phyloP scores from a whole-genome alignment of 2,113 vertebrate species.

The Zapus hudsonius region DNA sequence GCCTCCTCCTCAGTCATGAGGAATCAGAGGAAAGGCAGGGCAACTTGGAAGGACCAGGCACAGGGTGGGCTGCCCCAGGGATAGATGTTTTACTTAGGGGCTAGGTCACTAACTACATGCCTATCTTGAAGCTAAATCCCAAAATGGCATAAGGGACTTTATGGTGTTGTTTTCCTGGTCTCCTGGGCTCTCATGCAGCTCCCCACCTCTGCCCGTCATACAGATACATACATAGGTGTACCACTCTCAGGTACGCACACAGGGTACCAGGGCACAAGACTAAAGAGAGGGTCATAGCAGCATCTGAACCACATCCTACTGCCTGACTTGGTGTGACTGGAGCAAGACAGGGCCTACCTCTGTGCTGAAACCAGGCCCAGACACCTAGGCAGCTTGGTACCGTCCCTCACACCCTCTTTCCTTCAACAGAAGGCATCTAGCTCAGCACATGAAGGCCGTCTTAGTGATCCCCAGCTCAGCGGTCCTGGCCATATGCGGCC shows the following conservation, averaged over 20 bases:
- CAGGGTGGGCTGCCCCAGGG: background rate
- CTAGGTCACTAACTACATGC: background rate
- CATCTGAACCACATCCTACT: background rate
- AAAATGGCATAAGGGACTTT: fast-evolving
- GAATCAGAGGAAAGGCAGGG: background rate
- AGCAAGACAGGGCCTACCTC: no score
- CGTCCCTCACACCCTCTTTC: background rate
- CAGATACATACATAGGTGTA: no score
- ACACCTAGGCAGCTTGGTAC: background rate
- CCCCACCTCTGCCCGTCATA: fast-evolving
- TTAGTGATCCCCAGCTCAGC: conserved; percentile 91
- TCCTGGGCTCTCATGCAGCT: background rate
- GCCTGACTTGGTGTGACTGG: background rate
- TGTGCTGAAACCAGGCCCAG: background rate
- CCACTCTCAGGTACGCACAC: no score
- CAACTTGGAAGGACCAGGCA: no score
- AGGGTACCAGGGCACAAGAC: no score
- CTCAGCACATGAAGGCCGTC: conserved; percentile 93
- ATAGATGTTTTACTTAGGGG: background rate
- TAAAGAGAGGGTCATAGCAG: no score
- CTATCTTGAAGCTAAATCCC: background rate
- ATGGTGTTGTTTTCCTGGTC: no score
- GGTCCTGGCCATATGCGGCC: conserved; percentile 93
- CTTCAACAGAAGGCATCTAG: conserved; percentile 93
- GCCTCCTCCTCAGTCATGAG: background rate